These are phyloP conservation scores for Ovibos moschatus DNA, from an alignment of 2,113 vertebrate species.

Conservation along the genomic window DNA sequence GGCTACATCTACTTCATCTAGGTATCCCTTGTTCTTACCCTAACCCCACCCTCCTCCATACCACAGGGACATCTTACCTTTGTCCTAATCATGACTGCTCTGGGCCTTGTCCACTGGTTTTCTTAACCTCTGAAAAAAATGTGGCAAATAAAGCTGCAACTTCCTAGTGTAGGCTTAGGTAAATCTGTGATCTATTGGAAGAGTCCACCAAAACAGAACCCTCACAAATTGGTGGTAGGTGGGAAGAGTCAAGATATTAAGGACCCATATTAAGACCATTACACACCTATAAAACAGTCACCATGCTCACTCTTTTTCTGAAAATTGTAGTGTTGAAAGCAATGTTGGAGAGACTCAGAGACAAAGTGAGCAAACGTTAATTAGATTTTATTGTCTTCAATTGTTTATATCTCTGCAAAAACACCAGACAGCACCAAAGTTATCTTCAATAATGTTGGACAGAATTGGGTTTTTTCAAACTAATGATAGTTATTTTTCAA, in stretches of 20 bases:
- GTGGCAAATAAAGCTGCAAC: neutral
- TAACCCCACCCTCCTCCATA: neutral
- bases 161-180: neutral
- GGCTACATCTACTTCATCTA: neutral
- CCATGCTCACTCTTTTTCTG: neutral
- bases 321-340: neutral
- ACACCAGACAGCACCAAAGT: slow-evolving; percentile 56
- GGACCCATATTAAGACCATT: neutral
- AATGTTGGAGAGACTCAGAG: slow-evolving; percentile 1
- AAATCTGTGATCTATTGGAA: neutral
- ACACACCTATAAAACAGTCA: neutral
- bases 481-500: neutral
- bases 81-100: neutral
- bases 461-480: neutral
- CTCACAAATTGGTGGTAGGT: neutral
- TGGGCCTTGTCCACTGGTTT: neutral
- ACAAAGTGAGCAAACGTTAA: neutral
- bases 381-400: slow-evolving; percentile 21
- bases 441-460: slow-evolving; percentile 35
- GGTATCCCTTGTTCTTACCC: neutral
- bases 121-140: neutral
- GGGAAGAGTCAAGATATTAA: neutral
- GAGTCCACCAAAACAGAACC: neutral
- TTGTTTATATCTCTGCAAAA: slow-evolving; percentile 40
- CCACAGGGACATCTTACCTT: neutral